Evolutionary conservation across 2,797 vertebrate species (phyloP), one percentile per base, ranked within the genome.

Genomic region (Poecilia velifera): DNA sequence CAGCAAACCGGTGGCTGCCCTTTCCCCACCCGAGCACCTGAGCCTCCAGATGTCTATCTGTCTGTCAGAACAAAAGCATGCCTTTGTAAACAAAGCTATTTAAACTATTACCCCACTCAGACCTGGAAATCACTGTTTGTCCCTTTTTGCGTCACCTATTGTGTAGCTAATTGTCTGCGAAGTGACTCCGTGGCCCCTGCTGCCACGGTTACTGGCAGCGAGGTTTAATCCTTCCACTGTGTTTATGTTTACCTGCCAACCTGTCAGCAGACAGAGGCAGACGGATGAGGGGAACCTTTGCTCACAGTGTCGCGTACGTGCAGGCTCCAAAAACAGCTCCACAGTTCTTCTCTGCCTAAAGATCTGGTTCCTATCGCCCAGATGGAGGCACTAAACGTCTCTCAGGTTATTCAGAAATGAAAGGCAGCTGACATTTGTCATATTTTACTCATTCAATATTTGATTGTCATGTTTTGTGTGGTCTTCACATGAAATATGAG

Each of bases 61-160:
- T n/a, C 22, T 55, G 51, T 55, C 25, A 53, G 7, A 85, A 78
- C 2, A 0, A 74, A 73, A 86, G 25, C 18, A 31, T 76, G 53
- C 85, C 68, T 82, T 91, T 87, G 82, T 91, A 93, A 93, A 94
- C 88, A 93, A 90, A 85, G 34, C 78, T 88, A 87, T 89, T 90
- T 85, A 89, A 84, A 84, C 89, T 90, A 88, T 92, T 82, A 79
- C 51, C 66, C 62, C 2, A 81, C 81, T 73, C 76, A 87, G 78
- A 84, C 41, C 34, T 72, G 90, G 90, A 92, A 92, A 85, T 77
- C 53, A 91, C 76, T 86, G 87, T 93, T 93, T 94, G 89, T 92
- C 81, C 73, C 76, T 41, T 36, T 74, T 85, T 94, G 89, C 92
- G 90, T 95, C 93, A 93, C 87, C 92, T 91, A 94, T 93, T 94